Percentiles rank a stretch among this genome's conserved stretches.
phyloP scores from a whole-genome alignment of 2,797 vertebrate genomes.

The Phaenicophaeus curvirostris region DNA sequence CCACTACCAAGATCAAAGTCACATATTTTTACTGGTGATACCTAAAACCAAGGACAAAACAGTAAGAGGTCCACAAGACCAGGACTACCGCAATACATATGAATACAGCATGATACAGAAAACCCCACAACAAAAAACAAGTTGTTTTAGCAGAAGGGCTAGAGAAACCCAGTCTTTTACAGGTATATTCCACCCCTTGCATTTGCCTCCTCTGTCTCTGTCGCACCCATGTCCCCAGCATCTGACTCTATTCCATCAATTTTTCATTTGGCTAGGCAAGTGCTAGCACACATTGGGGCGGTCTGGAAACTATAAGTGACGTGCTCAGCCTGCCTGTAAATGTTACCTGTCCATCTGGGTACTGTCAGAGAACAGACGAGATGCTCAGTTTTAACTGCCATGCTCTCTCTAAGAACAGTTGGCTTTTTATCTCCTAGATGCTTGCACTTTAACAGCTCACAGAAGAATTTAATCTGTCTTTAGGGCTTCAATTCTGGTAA shows the following conservation, averaged over 20 bases:
- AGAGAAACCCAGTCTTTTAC: not conserved
- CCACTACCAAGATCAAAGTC: slow-evolving; percentile 98
- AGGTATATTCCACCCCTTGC: not conserved
- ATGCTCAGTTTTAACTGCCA: not conserved
- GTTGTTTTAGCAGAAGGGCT: not conserved
- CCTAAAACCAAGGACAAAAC: slow-evolving; percentile 72
- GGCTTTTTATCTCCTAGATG: not conserved
- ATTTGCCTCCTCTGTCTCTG: not conserved
- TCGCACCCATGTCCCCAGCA: not conserved
- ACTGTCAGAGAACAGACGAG: not conserved
- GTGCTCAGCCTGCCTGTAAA: not conserved
- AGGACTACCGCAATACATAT: not conserved
- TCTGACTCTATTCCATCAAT: not conserved
- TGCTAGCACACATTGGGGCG: not conserved
- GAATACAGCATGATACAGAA: not conserved
- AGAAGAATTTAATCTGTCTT: not conserved
- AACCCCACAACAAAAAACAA: not conserved
- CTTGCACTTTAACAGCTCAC: not conserved
- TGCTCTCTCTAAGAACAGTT: not conserved
- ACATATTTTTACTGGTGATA: slow-evolving; percentile 96
- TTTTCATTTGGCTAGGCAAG: not conserved
- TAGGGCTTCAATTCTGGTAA: not conserved
- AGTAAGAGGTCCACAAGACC: not conserved
- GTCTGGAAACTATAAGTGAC: not conserved
- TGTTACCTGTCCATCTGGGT: not conserved